A percentile compares a stretch with the other conserved stretches of the same genome.
Conservation (phyloP, 2,113 vertebrate genomes). For the Rhea pennata region DNA sequence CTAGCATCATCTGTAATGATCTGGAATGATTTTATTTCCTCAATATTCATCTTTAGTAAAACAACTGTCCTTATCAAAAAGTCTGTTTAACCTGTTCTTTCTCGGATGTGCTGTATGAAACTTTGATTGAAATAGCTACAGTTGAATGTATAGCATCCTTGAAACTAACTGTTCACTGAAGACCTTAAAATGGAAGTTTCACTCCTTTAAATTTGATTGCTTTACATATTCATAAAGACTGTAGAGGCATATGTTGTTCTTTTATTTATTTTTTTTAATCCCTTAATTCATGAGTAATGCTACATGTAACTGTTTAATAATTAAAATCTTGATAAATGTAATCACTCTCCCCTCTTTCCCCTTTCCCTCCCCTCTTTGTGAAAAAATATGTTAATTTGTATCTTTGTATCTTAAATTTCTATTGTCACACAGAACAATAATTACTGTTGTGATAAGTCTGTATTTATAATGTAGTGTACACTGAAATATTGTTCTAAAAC, state of each 20-base stretch:
- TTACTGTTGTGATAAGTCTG: neutral
- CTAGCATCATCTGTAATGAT: neutral
- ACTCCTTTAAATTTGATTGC: neutral
- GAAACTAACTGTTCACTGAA: neutral
- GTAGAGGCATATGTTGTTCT: neutral
- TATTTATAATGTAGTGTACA: neutral
- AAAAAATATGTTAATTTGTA: neutral
- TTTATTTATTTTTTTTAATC: neutral
- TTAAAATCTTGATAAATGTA: neutral
- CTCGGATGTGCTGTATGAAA: neutral
- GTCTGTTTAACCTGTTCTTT: neutral
- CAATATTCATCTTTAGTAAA: conserved; percentile 23
- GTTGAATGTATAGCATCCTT: neutral
- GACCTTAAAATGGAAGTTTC: neutral
- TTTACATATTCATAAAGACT: neutral
- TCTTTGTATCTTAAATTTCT: neutral
- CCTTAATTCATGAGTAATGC: conserved; percentile 11
- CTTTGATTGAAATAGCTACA: neutral
- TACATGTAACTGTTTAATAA: too few relatives aligned
- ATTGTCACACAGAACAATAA: neutral
- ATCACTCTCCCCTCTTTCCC: neutral
- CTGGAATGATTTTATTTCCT: neutral
- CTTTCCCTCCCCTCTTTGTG: neutral
- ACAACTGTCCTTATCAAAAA: neutral
- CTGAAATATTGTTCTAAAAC: neutral